A percentile compares a stretch with the other conserved stretches of the same genome.
phyloP scores from a whole-genome alignment of 2,888 invertebrate species.

The Campoplex nolae region DNA sequence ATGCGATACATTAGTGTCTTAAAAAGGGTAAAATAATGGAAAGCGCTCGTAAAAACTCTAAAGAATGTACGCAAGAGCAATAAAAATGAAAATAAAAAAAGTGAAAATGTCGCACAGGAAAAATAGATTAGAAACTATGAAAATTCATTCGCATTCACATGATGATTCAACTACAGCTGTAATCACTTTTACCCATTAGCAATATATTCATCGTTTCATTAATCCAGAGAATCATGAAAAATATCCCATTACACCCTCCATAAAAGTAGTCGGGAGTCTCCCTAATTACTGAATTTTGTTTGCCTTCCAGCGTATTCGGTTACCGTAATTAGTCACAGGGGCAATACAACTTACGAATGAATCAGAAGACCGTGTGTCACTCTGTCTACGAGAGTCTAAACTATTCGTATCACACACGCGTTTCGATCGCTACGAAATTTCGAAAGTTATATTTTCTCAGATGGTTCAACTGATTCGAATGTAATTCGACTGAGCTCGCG shows the following conservation, averaged over 20 bases:
- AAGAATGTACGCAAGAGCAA: neutral
- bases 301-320: conserved; percentile 37
- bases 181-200: neutral
- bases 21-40: too few relatives aligned
- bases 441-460: neutral
- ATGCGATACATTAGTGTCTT: too few relatives aligned
- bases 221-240: conserved; percentile 17
- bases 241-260: conserved; percentile 46
- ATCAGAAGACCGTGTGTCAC: conserved; percentile 38
- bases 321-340: conserved; percentile 60
- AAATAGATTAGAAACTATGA: neutral
- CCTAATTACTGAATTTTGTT: conserved; percentile 36
- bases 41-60: neutral
- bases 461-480: neutral
- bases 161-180: neutral
- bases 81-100: neutral
- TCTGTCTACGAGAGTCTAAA: neutral
- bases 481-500: neutral
- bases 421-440: neutral
- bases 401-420: neutral
- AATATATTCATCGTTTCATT: neutral
- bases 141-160: neutral
- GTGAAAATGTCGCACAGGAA: neutral
- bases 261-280: conserved; percentile 26
- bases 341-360: conserved; percentile 31